Evolutionary conservation across 2,888 invertebrate species (phyloP).

Genomic region (Calameuta idolon): DNA sequence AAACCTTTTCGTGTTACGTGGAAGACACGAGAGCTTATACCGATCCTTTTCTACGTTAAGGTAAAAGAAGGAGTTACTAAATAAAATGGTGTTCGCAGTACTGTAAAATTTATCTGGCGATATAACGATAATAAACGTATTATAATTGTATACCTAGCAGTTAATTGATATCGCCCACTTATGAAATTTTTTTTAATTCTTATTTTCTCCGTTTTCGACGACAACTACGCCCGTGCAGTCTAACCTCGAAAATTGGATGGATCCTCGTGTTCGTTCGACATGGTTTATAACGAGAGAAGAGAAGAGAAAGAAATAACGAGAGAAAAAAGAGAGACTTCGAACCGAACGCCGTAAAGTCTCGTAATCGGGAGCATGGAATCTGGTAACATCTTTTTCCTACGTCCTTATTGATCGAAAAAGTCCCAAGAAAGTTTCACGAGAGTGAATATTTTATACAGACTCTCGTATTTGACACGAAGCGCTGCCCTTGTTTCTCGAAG

Average conservation of each 20-base stretch:
- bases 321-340: not conserved
- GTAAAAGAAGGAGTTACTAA: not conserved
- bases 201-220: not conserved
- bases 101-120: not conserved
- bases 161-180: not conserved
- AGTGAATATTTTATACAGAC: not conserved
- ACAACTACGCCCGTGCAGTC: not conserved
- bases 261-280: not conserved
- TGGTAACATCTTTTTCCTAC: not conserved
- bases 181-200: not conserved
- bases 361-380: not conserved
- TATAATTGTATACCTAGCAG: not conserved
- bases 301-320: not conserved
- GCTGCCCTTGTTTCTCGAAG: slow-evolving; percentile 28
- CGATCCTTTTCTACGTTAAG: not conserved
- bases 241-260: not conserved
- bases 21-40: not conserved
- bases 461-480: not conserved
- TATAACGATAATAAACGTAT: not conserved
- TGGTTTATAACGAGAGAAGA: not conserved
- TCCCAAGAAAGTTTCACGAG: not conserved
- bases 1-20: not conserved
- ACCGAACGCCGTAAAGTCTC: not conserved
- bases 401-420: not conserved
- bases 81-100: not conserved